Evolutionary conservation across 2,888 invertebrate species (phyloP), one percentile per base, ranked within the genome.

Genomic region (Patella caerulea): DNA sequence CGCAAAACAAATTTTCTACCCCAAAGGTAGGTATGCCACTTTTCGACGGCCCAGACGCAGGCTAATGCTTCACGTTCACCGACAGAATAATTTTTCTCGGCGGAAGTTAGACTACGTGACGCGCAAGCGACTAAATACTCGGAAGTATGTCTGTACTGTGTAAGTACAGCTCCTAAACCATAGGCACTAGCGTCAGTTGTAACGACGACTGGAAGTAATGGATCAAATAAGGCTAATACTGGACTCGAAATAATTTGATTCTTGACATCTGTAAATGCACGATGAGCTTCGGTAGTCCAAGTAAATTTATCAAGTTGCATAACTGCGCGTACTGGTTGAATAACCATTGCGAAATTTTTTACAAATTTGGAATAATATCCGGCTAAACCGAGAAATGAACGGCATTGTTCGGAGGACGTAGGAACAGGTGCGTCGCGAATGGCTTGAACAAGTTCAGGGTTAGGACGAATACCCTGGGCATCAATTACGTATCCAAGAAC

Each of bases 151-250:
- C n/a, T n/a, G 59, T n/a, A 17, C n/a, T 59, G 59, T n/a, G 17
- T 59, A n/a, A 59, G 59, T 17, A n/a, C 59, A 17, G 59, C 59
- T 59, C 59, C 59, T n/a, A 59, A n/a, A 17, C 59, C 59, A 59
- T 2, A 59, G n/a, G 17, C 59, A n/a, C 17, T n/a, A n/a, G 59
- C 59, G 17, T 3, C 59, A n/a, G 59, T 59, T 59, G 2, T 59
- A 59, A 59, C n/a, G 17, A 59, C 59, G 17, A n/a, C n/a, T 59
- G 17, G 17, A n/a, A 59, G 59, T n/a, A n/a, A 17, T n/a, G 59
- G 59, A 59, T 59, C 59, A n/a, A 29, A 29, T 29, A 29, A 29
- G 29, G 29, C 29, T 29, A 29, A 29, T 29, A 29, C 29, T 29
- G 29, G 29, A n/a, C n/a, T n/a, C n/a, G n/a, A n/a, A n/a, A n/a